Conservation (phyloP, 1,140 invertebrate genomes). For the Trichonephila inaurata region DNA sequence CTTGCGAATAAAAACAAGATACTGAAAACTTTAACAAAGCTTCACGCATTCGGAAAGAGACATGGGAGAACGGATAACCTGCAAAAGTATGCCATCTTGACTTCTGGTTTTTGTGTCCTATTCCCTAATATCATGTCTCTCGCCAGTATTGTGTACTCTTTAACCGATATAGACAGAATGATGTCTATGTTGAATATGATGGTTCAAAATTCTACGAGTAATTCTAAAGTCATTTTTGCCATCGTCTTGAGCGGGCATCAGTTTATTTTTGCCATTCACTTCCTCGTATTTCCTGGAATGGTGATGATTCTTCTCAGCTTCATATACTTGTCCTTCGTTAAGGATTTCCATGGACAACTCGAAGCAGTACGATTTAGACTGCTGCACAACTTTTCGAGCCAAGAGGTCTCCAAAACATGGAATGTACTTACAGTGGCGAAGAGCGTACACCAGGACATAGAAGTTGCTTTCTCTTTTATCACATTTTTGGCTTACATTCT, state of each 20-base stretch:
- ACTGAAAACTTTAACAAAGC: too few species aligned
- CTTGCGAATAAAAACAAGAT: too few species aligned
- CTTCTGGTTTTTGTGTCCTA: neutral
- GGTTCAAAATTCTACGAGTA: neutral
- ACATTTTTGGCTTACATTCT: constrained; percentile 3
- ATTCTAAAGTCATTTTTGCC: neutral
- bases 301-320: constrained; percentile 41
- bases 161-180: neutral
- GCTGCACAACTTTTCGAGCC: neutral
- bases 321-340: neutral
- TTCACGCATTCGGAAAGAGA: too few species aligned
- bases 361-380: neutral
- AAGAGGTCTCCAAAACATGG: neutral
- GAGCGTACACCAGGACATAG: neutral
- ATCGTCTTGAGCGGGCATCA: neutral
- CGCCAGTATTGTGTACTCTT: neutral
- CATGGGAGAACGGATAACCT: too few species aligned
- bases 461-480: neutral
- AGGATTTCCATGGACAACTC: neutral
- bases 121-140: neutral
- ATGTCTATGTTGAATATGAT: neutral
- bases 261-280: neutral
- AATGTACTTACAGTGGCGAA: neutral
- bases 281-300: constrained; percentile 13
- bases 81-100: neutral